phyloP scores from a whole-genome alignment of 2,113 vertebrate species.

The Monopterus albus region DNA sequence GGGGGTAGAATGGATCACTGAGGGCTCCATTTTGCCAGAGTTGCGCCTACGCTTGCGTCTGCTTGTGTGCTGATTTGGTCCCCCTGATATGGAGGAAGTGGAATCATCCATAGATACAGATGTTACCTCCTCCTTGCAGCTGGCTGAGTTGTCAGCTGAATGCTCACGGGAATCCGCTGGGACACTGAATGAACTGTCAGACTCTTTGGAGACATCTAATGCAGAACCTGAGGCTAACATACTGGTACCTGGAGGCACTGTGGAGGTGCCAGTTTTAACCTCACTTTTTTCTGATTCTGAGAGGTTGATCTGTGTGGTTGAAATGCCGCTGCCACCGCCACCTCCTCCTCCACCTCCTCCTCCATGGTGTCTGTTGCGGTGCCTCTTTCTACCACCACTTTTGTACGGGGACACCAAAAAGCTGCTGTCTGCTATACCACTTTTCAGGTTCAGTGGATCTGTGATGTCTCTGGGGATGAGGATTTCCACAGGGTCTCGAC shows the following conservation, averaged over 20 bases:
- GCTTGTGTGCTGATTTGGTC: constrained; percentile 59
- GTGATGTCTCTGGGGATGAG: constrained; percentile 94
- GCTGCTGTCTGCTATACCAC: constrained; percentile 81
- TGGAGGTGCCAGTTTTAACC: constrained; percentile 47
- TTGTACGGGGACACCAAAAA: constrained; percentile 85
- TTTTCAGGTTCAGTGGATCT: constrained; percentile 92
- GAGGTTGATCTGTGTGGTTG: constrained; percentile 53
- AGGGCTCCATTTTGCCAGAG: constrained; percentile 86
- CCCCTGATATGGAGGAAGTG: constrained; percentile 66
- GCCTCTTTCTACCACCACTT: constrained; percentile 85
- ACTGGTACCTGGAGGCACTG: constrained; percentile 20
- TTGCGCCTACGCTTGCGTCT: constrained; percentile 89
- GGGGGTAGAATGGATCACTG: constrained; percentile 54
- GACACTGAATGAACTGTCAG: constrained; percentile 59
- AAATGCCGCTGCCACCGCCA: constrained; percentile 51
- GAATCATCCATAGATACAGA: constrained; percentile 76
- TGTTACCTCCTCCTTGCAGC: constrained; percentile 80
- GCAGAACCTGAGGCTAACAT: constrained; percentile 47
- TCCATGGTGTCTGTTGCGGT: constrained; percentile 86
- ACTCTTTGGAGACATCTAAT: constrained; percentile 80
- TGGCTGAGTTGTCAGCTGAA: constrained; percentile 79
- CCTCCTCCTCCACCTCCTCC: constrained; percentile 63
- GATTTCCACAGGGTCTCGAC: constrained; percentile 92
- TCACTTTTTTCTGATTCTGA: constrained; percentile 70
- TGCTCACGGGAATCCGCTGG: constrained; percentile 70